Evolutionary conservation across 2,888 invertebrate genomes (phyloP).

Genomic region (Oligia latruncula): DNA sequence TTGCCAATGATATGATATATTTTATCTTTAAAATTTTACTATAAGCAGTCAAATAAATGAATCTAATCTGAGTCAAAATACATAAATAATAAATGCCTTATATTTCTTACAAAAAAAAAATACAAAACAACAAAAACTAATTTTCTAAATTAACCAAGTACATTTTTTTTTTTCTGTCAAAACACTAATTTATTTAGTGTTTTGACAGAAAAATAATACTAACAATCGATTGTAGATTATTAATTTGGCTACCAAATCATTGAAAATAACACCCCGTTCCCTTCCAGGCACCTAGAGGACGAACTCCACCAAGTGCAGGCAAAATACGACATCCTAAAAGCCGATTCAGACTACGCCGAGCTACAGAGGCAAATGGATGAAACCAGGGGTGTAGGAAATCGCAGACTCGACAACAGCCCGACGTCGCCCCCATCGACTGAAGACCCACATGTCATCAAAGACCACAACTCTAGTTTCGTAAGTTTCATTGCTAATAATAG

Average conservation of each 20-base stretch:
- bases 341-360: conserved; percentile 69
- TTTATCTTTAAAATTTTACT: not conserved
- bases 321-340: conserved; percentile 67
- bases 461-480: conserved; percentile 71
- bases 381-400: conserved; percentile 31
- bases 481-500: conserved; percentile 58
- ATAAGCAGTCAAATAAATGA: not conserved
- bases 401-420: conserved; percentile 19
- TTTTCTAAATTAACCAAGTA: not conserved
- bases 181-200: too few relatives aligned
- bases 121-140: not conserved
- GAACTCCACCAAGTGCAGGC: conserved; percentile 60
- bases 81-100: too few relatives aligned
- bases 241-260: not conserved
- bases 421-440: conserved; percentile 42
- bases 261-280: not conserved
- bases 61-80: too few relatives aligned
- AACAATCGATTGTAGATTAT: not conserved
- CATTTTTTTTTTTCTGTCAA: not conserved
- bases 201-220: too few relatives aligned
- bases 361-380: conserved; percentile 18
- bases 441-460: conserved; percentile 51
- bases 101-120: too few relatives aligned
- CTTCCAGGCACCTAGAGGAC: conserved; percentile 71
- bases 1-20: not conserved